phyloP scores from a whole-genome alignment of 2,888 invertebrate species.

The Polymixis lichenea region DNA sequence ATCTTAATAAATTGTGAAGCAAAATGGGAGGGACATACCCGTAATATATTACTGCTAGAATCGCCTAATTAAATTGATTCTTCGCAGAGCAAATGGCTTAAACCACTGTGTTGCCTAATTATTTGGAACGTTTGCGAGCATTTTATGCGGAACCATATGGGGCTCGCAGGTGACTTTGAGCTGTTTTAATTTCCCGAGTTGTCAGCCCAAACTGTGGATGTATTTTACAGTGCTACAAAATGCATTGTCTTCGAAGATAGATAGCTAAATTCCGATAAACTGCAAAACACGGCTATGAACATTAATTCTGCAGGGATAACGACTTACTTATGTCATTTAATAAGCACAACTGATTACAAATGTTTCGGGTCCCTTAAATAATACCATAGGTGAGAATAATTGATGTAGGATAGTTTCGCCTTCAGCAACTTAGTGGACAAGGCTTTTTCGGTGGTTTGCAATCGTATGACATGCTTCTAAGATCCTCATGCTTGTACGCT shows the following conservation, averaged over 20 bases:
- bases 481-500: slow-evolving; percentile 34
- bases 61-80: neutral
- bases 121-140: neutral
- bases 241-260: neutral
- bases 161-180: neutral
- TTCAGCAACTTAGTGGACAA: neutral
- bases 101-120: neutral
- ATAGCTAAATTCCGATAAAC: neutral
- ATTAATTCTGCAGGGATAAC: neutral
- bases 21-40: neutral
- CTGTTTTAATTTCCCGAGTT: neutral
- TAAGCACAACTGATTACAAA: neutral
- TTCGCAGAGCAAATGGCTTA: neutral
- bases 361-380: neutral
- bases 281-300: neutral
- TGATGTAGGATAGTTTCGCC: slow-evolving; percentile 10
- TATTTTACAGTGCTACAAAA: slow-evolving; percentile 18
- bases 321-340: neutral
- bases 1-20: neutral
- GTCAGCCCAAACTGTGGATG: neutral
- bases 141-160: neutral
- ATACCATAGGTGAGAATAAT: neutral
- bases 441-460: slow-evolving; percentile 41
- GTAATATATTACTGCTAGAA: neutral
- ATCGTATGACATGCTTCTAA: slow-evolving; percentile 11